Percentiles rank a stretch among this genome's conserved stretches.
Conservation (phyloP, 2,888 invertebrate genomes). For the Mystacides longicornis region DNA sequence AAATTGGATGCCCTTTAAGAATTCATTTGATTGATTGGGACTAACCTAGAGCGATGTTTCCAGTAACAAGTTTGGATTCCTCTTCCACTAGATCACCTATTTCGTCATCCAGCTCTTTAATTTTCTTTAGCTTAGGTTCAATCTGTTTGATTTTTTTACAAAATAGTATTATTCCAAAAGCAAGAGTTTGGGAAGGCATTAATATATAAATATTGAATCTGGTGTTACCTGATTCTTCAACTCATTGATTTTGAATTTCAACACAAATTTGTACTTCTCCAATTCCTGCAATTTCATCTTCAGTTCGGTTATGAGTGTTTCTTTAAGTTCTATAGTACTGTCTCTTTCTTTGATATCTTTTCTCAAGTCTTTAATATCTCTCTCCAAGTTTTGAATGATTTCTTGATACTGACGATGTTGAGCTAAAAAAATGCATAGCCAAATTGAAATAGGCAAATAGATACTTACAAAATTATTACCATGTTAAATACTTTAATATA, state of each 20-base stretch:
- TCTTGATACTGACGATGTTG: slow-evolving; percentile 68
- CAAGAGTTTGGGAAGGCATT: no score
- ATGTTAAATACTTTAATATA: no score
- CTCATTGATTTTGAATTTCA: slow-evolving; percentile 85
- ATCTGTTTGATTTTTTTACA: slow-evolving; percentile 51
- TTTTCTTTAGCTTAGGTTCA: slow-evolving; percentile 75
- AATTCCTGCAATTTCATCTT: slow-evolving; percentile 80
- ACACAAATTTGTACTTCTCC: slow-evolving; percentile 85
- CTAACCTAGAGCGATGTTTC: slow-evolving; percentile 32
- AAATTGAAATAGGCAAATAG: no score
- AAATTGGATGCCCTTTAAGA: not conserved
- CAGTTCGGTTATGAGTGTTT: slow-evolving; percentile 74
- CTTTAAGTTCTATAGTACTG: slow-evolving; percentile 75
- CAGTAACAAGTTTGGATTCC: slow-evolving; percentile 55
- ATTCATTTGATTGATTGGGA: slow-evolving; percentile 2
- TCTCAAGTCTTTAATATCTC: slow-evolving; percentile 71
- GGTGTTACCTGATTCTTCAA: slow-evolving; percentile 61
- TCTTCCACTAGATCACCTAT: slow-evolving; percentile 82
- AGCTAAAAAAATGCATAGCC: slow-evolving; percentile 31
- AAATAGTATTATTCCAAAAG: not conserved
- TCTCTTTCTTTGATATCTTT: slow-evolving; percentile 82
- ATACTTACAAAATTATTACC: not conserved
- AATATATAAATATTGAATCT: not conserved
- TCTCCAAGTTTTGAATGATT: slow-evolving; percentile 63
- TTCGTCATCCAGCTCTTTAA: slow-evolving; percentile 72